Conservation (phyloP, 1,140 invertebrate genomes). For the Megalopta genalis region DNA sequence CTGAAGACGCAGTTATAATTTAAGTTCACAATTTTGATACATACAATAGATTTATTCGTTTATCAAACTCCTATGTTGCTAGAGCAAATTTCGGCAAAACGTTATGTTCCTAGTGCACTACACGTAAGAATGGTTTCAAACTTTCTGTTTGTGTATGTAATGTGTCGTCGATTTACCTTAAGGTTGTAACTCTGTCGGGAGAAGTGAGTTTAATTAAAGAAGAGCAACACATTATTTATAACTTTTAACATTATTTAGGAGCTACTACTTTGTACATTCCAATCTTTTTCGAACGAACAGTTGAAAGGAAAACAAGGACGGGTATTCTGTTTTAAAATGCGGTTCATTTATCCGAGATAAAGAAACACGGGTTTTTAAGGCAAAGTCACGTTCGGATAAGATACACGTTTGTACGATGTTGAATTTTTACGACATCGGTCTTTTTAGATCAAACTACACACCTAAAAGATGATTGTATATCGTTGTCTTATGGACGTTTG, state of each 20-base stretch:
- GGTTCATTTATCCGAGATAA: background rate
- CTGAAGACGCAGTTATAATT: too few species aligned
- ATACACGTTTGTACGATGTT: background rate
- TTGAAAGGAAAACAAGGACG: background rate
- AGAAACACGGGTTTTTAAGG: too few species aligned
- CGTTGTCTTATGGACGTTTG: conserved; percentile 35
- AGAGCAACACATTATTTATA: background rate
- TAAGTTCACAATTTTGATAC: too few species aligned
- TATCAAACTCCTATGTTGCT: too few species aligned
- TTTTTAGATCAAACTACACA: conserved; percentile 11
- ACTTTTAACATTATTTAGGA: background rate
- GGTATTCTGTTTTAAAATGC: background rate
- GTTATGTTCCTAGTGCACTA: background rate
- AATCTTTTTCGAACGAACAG: background rate
- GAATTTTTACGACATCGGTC: conserved; percentile 8
- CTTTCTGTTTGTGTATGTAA: background rate
- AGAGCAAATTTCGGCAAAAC: too few species aligned
- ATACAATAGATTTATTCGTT: too few species aligned
- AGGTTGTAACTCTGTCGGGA: background rate
- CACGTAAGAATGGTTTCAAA: background rate
- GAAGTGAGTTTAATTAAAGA: background rate
- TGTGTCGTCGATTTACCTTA: background rate
- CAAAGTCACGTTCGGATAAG: background rate
- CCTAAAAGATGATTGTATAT: conserved; percentile 27
- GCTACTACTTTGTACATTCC: conserved; percentile 16